phyloP scores from a whole-genome alignment of 2,113 vertebrate genomes.

The Pygoscelis antarcticus region DNA sequence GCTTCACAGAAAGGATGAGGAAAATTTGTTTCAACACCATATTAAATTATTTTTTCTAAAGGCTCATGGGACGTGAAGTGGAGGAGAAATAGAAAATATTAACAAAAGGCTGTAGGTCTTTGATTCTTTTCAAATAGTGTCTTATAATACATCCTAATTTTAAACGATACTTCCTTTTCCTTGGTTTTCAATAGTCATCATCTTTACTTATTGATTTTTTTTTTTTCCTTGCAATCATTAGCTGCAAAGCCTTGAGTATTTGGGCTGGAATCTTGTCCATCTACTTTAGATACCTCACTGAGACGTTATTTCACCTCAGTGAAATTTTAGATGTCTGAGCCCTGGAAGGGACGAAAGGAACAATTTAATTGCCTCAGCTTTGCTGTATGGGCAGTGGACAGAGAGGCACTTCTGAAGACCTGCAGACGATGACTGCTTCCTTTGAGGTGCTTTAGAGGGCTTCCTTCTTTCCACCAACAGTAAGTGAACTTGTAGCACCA shows the following conservation, averaged over 20 bases:
- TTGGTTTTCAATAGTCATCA: neutral
- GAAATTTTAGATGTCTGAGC: neutral
- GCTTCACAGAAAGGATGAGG: neutral
- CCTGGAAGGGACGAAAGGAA: neutral
- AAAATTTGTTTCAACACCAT: neutral
- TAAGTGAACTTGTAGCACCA: neutral
- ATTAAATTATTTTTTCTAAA: neutral
- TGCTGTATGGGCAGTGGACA: neutral
- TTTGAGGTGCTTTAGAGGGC: neutral
- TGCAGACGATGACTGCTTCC: neutral
- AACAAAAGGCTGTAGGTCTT: neutral
- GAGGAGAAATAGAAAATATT: neutral
- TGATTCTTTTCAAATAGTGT: neutral
- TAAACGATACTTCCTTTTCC: neutral
- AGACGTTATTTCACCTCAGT: neutral
- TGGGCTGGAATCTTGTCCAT: neutral
- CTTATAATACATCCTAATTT: neutral
- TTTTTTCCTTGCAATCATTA: neutral
- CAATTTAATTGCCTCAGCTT: neutral
- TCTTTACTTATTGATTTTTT: neutral
- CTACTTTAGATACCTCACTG: neutral
- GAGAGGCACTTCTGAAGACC: neutral
- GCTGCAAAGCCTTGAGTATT: neutral
- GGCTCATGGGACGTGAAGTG: neutral
- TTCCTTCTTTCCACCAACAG: neutral